phyloP scores from a whole-genome alignment of 2,113 vertebrate species.

The Puffinus mauretanicus region DNA sequence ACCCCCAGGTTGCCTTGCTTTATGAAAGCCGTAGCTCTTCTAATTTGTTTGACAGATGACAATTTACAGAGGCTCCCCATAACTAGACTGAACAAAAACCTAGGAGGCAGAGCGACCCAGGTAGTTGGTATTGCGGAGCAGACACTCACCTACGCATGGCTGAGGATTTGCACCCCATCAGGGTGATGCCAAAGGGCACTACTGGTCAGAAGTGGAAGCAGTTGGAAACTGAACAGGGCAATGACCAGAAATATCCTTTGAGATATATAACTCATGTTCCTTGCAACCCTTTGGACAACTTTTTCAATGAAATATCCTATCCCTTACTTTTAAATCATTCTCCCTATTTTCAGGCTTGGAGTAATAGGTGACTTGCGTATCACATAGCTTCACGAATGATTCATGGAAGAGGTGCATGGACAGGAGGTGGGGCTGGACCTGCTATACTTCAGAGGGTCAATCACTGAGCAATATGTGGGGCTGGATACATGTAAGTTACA shows the following conservation, averaged over 20 bases:
- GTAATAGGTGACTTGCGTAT: background rate
- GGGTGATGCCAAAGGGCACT: background rate
- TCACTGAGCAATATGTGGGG: background rate
- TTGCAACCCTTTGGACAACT: background rate
- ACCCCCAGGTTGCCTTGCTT: background rate
- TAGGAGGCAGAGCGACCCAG: background rate
- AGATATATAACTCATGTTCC: background rate
- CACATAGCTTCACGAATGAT: background rate
- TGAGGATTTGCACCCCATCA: background rate
- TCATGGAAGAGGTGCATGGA: background rate
- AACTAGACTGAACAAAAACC: background rate
- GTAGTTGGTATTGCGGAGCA: background rate
- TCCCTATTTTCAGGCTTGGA: background rate
- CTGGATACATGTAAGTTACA: background rate
- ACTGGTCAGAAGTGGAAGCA: background rate
- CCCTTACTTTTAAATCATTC: background rate
- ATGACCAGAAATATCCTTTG: background rate
- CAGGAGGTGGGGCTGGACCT: background rate
- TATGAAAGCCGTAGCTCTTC: background rate
- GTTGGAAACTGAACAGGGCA: background rate
- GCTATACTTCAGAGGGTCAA: background rate
- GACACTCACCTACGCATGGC: background rate
- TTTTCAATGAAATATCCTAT: background rate
- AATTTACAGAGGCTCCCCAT: background rate
- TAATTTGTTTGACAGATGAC: background rate